These are phyloP conservation scores for Teleogryllus occipitalis DNA, from an alignment of 1,140 invertebrate species.

Conservation along the genomic window DNA sequence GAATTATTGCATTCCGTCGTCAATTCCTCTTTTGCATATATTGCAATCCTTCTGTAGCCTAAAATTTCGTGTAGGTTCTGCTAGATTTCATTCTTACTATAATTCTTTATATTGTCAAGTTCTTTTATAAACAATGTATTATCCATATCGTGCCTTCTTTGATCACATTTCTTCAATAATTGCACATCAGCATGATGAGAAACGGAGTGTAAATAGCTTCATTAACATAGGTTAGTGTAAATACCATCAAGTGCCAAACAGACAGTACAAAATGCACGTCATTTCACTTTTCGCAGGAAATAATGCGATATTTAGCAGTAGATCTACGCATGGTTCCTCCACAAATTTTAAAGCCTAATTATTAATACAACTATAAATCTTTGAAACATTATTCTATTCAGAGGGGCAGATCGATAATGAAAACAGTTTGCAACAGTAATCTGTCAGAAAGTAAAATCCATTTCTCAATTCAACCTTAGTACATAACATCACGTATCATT, in stretches of 20 bases:
- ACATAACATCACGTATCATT: no score
- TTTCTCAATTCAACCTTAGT: no score
- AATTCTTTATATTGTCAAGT: not conserved
- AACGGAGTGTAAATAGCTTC: not conserved
- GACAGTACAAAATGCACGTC: constrained; percentile 12
- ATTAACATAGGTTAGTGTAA: not conserved
- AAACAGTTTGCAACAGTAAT: not conserved
- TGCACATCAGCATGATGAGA: constrained; percentile 10
- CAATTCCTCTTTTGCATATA: not conserved
- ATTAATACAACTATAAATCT: not conserved
- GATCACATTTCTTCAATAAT: not conserved
- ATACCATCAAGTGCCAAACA: constrained; percentile 18
- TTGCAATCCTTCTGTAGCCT: not conserved
- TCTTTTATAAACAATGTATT: not conserved
- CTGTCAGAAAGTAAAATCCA: not conserved
- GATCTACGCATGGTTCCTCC: not conserved
- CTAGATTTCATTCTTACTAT: not conserved
- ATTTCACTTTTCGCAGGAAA: not conserved
- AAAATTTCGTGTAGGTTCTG: not conserved
- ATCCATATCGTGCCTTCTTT: constrained; percentile 20
- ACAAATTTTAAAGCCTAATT: not conserved
- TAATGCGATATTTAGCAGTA: not conserved
- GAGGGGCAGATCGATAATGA: not conserved
- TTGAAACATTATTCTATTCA: not conserved
- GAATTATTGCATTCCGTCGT: not conserved